Evolutionary conservation across 2,797 vertebrate species (phyloP).

Genomic region (Lutra lutra): DNA sequence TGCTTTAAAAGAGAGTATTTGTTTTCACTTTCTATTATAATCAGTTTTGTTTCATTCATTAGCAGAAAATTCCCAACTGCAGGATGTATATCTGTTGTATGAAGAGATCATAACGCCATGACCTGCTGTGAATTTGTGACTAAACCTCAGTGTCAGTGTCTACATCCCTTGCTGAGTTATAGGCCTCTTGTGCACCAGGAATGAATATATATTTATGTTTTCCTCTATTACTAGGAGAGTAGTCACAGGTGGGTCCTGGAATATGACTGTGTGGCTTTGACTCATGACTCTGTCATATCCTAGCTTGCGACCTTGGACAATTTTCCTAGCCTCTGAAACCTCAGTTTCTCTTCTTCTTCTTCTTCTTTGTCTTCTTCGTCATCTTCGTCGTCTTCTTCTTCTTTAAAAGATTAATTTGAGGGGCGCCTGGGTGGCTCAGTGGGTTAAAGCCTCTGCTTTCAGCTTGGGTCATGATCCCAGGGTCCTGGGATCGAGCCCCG

Average conservation of each 20-base stretch:
- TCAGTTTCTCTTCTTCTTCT: background rate
- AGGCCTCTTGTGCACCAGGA: background rate
- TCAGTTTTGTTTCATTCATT: background rate
- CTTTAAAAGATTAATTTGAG: background rate
- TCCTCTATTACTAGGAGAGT: background rate
- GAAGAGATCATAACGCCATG: background rate
- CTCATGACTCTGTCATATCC: background rate
- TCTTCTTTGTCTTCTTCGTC: too few species aligned
- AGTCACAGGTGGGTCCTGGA: background rate
- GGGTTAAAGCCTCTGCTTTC: too few species aligned
- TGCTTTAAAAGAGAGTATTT: slow-evolving; percentile 2
- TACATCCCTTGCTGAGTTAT: background rate
- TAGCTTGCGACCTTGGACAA: background rate
- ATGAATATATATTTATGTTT: background rate
- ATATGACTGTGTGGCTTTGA: background rate
- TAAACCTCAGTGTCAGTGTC: background rate
- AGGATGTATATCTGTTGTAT: background rate
- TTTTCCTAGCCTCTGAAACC: background rate
- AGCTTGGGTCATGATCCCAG: too few species aligned
- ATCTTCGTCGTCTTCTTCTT: too few species aligned
- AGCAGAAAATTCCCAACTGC: background rate
- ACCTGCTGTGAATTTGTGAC: background rate
- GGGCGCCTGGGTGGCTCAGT: too few species aligned
- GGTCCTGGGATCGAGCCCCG: too few species aligned
- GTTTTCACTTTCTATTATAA: background rate